A percentile compares a stretch with the other conserved stretches of the same genome.
Evolutionary conservation across 1,140 invertebrate species (phyloP).

Genomic region (Popillia japonica): DNA sequence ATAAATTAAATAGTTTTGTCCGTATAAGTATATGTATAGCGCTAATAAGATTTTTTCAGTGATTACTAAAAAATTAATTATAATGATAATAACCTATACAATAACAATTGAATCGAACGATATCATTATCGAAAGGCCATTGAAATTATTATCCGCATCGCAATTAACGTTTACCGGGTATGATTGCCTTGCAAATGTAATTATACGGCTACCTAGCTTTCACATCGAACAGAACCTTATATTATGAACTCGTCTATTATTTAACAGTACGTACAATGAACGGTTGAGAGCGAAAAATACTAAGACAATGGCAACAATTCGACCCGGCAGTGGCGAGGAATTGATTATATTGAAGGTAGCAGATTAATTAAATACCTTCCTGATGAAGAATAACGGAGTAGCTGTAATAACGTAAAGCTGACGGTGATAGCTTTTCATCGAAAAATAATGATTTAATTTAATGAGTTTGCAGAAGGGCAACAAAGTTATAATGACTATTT

Average conservation of each 20-base stretch:
- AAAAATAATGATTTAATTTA: slow-evolving; percentile 1
- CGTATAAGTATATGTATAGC: neutral
- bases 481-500: neutral
- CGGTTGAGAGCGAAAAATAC: neutral
- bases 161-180: slow-evolving; percentile 2
- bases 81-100: neutral
- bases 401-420: neutral
- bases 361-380: neutral
- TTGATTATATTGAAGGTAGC: slow-evolving; percentile 10
- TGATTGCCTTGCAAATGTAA: neutral
- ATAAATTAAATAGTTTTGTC: neutral
- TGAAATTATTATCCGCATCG: slow-evolving; percentile 4
- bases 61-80: neutral
- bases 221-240: neutral
- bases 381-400: neutral
- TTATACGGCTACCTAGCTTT: neutral
- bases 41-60: neutral
- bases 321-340: neutral
- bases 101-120: neutral
- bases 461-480: neutral
- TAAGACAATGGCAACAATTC: slow-evolving; percentile 1
- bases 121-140: neutral
- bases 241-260: slow-evolving; percentile 16
- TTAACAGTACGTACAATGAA: slow-evolving; percentile 13
- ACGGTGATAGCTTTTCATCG: neutral